phyloP scores from a whole-genome alignment of 2,888 invertebrate genomes.

The Agriopis aurantiaria region DNA sequence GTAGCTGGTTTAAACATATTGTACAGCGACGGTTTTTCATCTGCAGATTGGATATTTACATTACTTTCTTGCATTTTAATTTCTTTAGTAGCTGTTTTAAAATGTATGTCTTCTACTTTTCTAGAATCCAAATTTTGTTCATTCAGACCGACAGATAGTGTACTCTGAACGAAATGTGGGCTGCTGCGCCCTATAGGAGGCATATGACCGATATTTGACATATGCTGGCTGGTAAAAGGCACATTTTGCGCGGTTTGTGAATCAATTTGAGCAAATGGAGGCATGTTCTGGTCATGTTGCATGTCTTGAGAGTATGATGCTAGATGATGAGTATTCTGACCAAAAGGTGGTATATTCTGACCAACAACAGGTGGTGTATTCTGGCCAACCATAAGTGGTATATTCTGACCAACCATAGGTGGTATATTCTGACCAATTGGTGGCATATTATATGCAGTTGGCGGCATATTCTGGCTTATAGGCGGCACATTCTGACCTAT shows the following conservation, averaged over 20 bases:
- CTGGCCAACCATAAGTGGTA: neutral
- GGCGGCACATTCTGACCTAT: constrained; percentile 5
- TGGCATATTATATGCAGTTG: constrained; percentile 4
- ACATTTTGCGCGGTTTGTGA: constrained; percentile 25
- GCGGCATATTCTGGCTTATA: constrained; percentile 10
- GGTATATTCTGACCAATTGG: constrained; percentile 7
- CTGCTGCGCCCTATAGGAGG: constrained; percentile 5
- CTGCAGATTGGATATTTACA: constrained; percentile 27
- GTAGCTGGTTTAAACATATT: constrained; percentile 48
- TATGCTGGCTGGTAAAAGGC: constrained; percentile 14
- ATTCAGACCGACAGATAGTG: neutral
- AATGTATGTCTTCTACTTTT: neutral
- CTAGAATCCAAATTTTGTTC: constrained; percentile 1
- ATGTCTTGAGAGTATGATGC: neutral
- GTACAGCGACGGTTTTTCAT: constrained; percentile 38
- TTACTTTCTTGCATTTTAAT: constrained; percentile 30
- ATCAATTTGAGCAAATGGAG: constrained; percentile 12
- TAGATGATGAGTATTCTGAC: neutral
- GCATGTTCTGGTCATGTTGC: neutral
- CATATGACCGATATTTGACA: constrained; percentile 1
- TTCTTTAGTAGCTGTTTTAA: constrained; percentile 16
- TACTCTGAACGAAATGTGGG: neutral
- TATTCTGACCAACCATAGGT: neutral
- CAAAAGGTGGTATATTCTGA: constrained; percentile 22
- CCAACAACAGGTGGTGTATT: constrained; percentile 3